Evolutionary conservation across 2,113 vertebrate species (phyloP).

Genomic region (Microcebus griseorufus): DNA sequence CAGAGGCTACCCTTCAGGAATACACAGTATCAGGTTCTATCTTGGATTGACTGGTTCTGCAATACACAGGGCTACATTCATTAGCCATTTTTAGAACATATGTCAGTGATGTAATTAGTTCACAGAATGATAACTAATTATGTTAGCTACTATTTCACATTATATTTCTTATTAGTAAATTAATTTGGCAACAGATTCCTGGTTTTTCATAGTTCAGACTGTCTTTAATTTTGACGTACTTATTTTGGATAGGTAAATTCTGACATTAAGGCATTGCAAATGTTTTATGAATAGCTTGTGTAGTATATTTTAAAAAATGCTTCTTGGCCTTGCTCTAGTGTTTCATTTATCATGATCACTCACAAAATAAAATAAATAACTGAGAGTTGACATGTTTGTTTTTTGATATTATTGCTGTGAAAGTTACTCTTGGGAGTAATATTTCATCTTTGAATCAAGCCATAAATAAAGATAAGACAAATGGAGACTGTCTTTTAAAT

Average conservation of each 20-base stretch:
- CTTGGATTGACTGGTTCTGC: neutral
- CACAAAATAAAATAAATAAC: slow-evolving; percentile 38
- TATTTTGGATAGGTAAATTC: slow-evolving; percentile 29
- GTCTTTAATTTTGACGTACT: slow-evolving; percentile 14
- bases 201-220: slow-evolving; percentile 14
- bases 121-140: neutral
- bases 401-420: slow-evolving; percentile 19
- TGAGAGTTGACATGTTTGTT: neutral
- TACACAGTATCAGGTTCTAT: neutral
- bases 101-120: neutral
- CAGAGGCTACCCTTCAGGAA: neutral
- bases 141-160: neutral
- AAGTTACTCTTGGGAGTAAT: slow-evolving; percentile 37
- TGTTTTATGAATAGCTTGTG: slow-evolving; percentile 34
- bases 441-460: slow-evolving; percentile 59
- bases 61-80: neutral
- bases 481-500: slow-evolving; percentile 40
- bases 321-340: neutral
- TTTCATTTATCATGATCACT: slow-evolving; percentile 41
- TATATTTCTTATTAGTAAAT: neutral
- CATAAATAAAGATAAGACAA: slow-evolving; percentile 49
- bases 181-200: slow-evolving; percentile 16
- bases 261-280: slow-evolving; percentile 17
- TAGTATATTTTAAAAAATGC: neutral
- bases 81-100: neutral